Percentiles rank a stretch among this genome's conserved stretches.
These are phyloP conservation scores for Torymus texanus DNA, from an alignment of 2,888 invertebrate species.

Conservation along the genomic window DNA sequence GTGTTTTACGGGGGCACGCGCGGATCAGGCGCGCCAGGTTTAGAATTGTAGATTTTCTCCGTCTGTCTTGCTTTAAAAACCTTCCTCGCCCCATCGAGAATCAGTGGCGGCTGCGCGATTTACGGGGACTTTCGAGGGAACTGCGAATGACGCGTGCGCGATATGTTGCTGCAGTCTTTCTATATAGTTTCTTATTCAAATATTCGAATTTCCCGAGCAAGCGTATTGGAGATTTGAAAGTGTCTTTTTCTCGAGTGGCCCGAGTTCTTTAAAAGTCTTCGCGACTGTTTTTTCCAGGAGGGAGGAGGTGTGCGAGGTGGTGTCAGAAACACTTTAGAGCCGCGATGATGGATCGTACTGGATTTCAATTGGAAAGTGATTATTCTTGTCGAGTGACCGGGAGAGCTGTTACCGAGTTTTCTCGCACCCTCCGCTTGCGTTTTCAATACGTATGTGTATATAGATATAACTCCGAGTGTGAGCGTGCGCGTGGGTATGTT, in stretches of 20 bases:
- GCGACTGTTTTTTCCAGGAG: neutral
- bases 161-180: neutral
- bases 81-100: constrained; percentile 9
- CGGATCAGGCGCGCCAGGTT: constrained; percentile 65
- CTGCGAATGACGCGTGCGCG: constrained; percentile 30
- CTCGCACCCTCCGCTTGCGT: constrained; percentile 30
- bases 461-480: too few species aligned
- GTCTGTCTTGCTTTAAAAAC: constrained; percentile 45
- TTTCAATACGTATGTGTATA: neutral
- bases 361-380: constrained; percentile 75
- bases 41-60: constrained; percentile 74
- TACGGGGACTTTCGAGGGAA: constrained; percentile 35
- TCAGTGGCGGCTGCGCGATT: constrained; percentile 29
- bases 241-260: constrained; percentile 1
- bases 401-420: constrained; percentile 2
- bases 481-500: neutral
- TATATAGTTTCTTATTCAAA: constrained; percentile 43
- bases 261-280: neutral
- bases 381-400: constrained; percentile 72
- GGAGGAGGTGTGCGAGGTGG: constrained; percentile 42
- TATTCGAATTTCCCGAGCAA: constrained; percentile 36
- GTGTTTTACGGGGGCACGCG: constrained; percentile 73
- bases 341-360: constrained; percentile 65
- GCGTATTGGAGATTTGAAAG: neutral
- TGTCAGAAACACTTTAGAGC: constrained; percentile 70